Evolutionary conservation across 2,113 vertebrate genomes (phyloP).

Genomic region (Emberiza fucata): DNA sequence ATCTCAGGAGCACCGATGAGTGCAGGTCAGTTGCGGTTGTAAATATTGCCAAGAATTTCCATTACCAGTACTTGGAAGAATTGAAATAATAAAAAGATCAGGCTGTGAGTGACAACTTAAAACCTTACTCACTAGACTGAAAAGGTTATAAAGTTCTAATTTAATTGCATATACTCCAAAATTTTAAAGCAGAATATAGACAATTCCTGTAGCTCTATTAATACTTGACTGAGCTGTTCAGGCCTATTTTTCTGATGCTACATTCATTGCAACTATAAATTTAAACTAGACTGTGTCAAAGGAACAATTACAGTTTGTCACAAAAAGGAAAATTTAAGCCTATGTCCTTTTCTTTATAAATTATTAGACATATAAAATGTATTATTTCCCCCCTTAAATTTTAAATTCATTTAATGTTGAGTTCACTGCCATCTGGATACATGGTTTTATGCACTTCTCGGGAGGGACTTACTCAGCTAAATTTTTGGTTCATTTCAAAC

Average conservation of each 20-base stretch:
- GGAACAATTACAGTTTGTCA: constrained; percentile 55
- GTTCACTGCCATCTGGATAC: background rate
- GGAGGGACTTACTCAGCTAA: background rate
- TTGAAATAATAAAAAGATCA: constrained; percentile 60
- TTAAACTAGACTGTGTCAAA: constrained; percentile 54
- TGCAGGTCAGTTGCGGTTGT: background rate
- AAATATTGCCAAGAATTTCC: constrained; percentile 43
- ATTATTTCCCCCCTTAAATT: constrained; percentile 43
- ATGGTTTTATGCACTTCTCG: background rate
- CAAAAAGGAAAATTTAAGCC: constrained; percentile 33
- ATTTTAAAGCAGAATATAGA: constrained; percentile 49
- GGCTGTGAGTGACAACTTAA: constrained; percentile 33
- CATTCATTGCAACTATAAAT: constrained; percentile 36
- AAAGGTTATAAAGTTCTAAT: constrained; percentile 53
- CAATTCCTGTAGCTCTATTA: constrained; percentile 34
- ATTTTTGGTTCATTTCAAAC: background rate
- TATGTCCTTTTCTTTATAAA: constrained; percentile 20
- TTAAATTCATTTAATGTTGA: constrained; percentile 26
- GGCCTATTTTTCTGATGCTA: constrained; percentile 21
- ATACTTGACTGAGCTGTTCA: constrained; percentile 41
- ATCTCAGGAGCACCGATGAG: constrained; percentile 24
- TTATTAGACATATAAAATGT: constrained; percentile 44
- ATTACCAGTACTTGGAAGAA: background rate
- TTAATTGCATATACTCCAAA: constrained; percentile 46
- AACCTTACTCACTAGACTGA: constrained; percentile 36